phyloP scores from a whole-genome alignment of 2,113 vertebrate genomes.

The Epinephelus moara region DNA sequence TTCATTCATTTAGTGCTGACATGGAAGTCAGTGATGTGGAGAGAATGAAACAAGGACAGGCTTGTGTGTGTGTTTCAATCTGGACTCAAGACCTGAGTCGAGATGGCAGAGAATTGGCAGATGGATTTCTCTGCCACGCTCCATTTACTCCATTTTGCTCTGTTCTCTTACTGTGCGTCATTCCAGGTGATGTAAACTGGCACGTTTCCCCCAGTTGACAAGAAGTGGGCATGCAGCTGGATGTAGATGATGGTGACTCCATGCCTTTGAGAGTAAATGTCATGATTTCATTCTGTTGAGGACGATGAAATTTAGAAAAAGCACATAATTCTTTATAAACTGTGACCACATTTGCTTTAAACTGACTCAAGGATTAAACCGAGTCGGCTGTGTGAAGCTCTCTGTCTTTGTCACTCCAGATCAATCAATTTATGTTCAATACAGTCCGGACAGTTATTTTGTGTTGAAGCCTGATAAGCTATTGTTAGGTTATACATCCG shows the following conservation, averaged over 20 bases:
- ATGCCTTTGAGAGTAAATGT: conserved; percentile 24
- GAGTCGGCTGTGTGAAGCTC: not conserved
- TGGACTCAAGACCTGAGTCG: conserved; percentile 26
- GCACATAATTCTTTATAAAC: conserved; percentile 1
- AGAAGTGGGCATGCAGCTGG: conserved; percentile 40
- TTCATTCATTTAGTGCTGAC: conserved; percentile 65
- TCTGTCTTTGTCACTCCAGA: not conserved
- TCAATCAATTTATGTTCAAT: not conserved
- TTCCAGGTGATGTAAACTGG: conserved; percentile 71
- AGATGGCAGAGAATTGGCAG: conserved; percentile 63
- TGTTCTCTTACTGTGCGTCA: conserved; percentile 50
- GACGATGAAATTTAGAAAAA: not conserved
- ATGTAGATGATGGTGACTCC: conserved; percentile 45
- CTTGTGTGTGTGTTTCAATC: conserved; percentile 44
- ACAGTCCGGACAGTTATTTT: not conserved
- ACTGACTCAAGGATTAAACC: not conserved
- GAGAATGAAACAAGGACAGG: conserved; percentile 61
- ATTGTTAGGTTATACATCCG: not conserved
- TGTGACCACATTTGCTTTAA: conserved; percentile 3
- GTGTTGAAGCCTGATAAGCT: not conserved
- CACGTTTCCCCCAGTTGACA: conserved; percentile 49
- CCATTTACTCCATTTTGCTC: conserved; percentile 51
- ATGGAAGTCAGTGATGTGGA: conserved; percentile 41
- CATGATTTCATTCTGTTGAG: conserved; percentile 45
- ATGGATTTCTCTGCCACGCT: conserved; percentile 57